These are phyloP conservation scores for Podarcis cretensis DNA, from an alignment of 2,113 vertebrate genomes.

Conservation along the genomic window DNA sequence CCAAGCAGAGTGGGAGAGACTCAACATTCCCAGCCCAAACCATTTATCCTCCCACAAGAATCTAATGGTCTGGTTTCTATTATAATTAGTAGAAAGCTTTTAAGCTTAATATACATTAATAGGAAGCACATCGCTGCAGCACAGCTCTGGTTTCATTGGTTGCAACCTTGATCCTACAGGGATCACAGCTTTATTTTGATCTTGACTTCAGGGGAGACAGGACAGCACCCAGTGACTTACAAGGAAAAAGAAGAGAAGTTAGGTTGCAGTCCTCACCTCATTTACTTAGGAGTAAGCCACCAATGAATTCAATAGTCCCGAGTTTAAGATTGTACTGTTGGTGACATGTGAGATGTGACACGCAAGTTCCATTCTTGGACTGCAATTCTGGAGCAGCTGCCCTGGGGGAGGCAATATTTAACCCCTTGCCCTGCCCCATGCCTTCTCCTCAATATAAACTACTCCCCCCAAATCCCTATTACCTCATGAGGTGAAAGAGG, in stretches of 20 bases:
- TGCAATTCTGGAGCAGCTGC: not conserved
- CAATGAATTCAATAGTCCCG: too few species aligned
- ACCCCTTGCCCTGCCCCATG: not conserved
- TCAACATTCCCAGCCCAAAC: not conserved
- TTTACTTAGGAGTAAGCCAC: too few species aligned
- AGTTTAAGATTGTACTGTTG: too few species aligned
- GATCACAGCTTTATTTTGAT: not conserved
- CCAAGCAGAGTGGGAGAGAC: fast-evolving
- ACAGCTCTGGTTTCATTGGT: not conserved
- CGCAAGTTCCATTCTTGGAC: too few species aligned
- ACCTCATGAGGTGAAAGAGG: not conserved
- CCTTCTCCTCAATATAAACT: not conserved
- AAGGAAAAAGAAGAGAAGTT: not conserved
- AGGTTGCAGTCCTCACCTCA: too few species aligned
- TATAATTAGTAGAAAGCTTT: not conserved
- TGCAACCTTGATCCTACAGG: not conserved
- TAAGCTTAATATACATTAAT: slow-evolving; percentile 1
- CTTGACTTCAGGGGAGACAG: not conserved
- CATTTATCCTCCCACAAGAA: not conserved
- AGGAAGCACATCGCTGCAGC: not conserved
- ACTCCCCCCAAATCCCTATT: not conserved
- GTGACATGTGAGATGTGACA: not conserved
- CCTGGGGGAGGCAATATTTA: not conserved
- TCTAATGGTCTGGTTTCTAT: not conserved
- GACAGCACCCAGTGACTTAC: not conserved